phyloP scores from a whole-genome alignment of 2,113 vertebrate genomes.

The Tyrannus savana region DNA sequence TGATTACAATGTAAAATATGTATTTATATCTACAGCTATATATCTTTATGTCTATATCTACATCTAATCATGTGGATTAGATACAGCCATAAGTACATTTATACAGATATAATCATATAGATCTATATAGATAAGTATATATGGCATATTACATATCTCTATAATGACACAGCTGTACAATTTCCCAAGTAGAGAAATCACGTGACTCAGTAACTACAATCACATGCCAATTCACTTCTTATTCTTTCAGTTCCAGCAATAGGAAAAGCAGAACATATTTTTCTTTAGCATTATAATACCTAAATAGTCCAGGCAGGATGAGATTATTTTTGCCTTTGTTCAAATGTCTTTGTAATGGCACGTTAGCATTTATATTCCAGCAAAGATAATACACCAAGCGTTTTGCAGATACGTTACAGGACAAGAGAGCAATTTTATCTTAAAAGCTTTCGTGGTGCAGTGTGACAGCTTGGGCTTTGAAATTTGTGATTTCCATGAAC shows the following conservation, averaged over 20 bases:
- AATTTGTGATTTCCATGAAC: neutral
- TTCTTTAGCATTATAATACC: neutral
- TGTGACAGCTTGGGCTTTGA: neutral
- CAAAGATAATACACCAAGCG: neutral
- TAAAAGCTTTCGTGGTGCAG: neutral
- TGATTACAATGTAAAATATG: neutral
- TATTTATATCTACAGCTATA: neutral
- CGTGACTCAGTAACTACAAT: neutral
- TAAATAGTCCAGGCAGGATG: neutral
- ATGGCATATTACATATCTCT: neutral
- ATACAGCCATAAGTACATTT: neutral
- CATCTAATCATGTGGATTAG: neutral
- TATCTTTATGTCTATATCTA: neutral
- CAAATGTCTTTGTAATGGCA: neutral
- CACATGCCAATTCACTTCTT: neutral
- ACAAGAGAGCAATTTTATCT: neutral
- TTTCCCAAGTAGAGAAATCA: neutral
- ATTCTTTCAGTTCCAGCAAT: neutral
- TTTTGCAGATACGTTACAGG: neutral
- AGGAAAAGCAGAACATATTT: neutral
- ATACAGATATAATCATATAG: neutral
- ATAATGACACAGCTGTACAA: neutral
- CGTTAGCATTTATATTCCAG: neutral
- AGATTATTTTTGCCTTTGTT: constrained; percentile 1
- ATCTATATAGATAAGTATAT: neutral